These are phyloP conservation scores for Nestor notabilis DNA, from an alignment of 2,113 vertebrate genomes.

Conservation along the genomic window DNA sequence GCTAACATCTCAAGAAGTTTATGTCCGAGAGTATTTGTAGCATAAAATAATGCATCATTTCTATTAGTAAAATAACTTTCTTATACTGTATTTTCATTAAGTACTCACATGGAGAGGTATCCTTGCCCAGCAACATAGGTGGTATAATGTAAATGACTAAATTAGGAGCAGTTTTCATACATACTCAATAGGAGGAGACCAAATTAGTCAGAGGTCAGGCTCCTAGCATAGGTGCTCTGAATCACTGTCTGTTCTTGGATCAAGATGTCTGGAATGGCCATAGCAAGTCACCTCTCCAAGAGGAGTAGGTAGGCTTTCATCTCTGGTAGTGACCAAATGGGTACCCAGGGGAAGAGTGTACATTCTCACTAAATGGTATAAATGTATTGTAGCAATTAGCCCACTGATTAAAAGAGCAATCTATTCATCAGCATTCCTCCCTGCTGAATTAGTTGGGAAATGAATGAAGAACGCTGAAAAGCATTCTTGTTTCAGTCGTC, in stretches of 20 bases:
- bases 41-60: background rate
- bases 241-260: background rate
- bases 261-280: background rate
- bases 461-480: background rate
- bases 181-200: background rate
- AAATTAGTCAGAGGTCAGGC: background rate
- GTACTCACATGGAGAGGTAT: background rate
- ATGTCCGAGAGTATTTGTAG: background rate
- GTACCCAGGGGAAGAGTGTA: background rate
- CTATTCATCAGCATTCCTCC: background rate
- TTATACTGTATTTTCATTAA: background rate
- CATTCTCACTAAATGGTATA: background rate
- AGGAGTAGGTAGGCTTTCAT: background rate
- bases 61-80: background rate
- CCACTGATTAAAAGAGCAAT: background rate
- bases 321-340: background rate
- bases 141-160: background rate
- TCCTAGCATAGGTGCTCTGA: background rate
- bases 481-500: background rate
- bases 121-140: background rate
- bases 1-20: background rate
- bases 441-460: background rate
- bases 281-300: background rate
- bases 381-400: background rate
- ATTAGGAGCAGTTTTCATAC: background rate